Conservation (phyloP, 2,888 invertebrate species). For the Apamea crenata region DNA sequence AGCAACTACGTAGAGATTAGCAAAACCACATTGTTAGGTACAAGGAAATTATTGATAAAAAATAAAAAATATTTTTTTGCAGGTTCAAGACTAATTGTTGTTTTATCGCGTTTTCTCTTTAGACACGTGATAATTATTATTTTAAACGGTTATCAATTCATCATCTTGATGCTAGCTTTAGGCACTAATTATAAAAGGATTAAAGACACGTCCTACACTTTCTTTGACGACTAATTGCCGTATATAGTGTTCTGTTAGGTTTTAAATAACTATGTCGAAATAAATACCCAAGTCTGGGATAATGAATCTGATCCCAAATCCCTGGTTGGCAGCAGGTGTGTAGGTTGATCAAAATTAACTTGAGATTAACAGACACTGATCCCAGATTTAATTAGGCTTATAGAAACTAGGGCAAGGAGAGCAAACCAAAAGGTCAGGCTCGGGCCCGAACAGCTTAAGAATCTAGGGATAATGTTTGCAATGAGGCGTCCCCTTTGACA, state of each 20-base stretch:
- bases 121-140: background rate
- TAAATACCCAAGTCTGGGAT: background rate
- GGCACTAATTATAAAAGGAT: slow-evolving; percentile 6
- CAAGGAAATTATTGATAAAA: slow-evolving; percentile 24
- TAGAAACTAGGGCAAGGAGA: slow-evolving; percentile 19
- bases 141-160: background rate
- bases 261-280: background rate
- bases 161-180: background rate
- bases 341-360: background rate
- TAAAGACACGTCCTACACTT: background rate
- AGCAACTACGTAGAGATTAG: background rate
- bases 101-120: background rate
- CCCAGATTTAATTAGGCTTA: slow-evolving; percentile 3
- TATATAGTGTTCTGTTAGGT: background rate
- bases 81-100: background rate
- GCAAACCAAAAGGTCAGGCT: slow-evolving; percentile 10
- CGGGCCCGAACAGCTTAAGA: background rate
- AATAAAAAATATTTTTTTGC: too few relatives aligned
- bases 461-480: slow-evolving; percentile 2
- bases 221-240: background rate
- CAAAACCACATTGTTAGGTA: slow-evolving; percentile 22
- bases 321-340: background rate
- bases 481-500: background rate
- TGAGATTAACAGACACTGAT: background rate
- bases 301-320: background rate